phyloP scores from a whole-genome alignment of 2,113 vertebrate genomes.

The Junco hyemalis region DNA sequence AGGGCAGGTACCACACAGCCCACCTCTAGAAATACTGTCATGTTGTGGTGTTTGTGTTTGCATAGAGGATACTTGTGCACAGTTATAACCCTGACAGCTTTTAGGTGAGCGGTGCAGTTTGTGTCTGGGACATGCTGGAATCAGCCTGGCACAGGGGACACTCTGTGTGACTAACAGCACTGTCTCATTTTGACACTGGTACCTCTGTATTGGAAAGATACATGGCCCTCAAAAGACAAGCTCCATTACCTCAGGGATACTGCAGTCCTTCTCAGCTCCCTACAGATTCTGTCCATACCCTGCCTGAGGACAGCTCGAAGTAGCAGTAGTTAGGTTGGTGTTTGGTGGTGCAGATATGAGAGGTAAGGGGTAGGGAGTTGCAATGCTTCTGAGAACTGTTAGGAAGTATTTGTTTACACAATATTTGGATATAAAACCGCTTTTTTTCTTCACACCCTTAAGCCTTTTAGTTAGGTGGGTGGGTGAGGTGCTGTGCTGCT shows the following conservation, averaged over 20 bases:
- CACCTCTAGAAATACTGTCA: background rate
- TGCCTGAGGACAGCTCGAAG: background rate
- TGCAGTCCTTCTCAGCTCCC: background rate
- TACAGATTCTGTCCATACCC: background rate
- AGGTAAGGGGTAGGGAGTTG: background rate
- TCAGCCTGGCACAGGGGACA: background rate
- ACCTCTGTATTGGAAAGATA: background rate
- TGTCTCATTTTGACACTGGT: background rate
- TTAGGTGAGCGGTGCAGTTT: background rate
- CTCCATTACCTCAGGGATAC: background rate
- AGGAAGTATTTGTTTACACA: background rate
- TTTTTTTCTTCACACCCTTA: background rate
- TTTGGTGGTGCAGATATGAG: rapidly evolving
- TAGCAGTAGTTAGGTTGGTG: background rate
- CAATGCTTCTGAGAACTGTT: background rate
- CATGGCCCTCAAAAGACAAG: background rate
- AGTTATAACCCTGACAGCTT: background rate
- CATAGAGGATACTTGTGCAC: background rate
- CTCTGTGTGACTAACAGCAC: background rate
- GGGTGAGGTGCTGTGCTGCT: background rate
- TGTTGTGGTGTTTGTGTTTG: background rate
- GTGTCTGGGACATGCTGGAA: background rate
- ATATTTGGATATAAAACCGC: background rate
- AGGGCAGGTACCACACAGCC: background rate
- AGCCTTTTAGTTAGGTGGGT: background rate